These are phyloP conservation scores for Ictalurus punctatus DNA, from an alignment of 2,113 vertebrate genomes.

Conservation along the genomic window DNA sequence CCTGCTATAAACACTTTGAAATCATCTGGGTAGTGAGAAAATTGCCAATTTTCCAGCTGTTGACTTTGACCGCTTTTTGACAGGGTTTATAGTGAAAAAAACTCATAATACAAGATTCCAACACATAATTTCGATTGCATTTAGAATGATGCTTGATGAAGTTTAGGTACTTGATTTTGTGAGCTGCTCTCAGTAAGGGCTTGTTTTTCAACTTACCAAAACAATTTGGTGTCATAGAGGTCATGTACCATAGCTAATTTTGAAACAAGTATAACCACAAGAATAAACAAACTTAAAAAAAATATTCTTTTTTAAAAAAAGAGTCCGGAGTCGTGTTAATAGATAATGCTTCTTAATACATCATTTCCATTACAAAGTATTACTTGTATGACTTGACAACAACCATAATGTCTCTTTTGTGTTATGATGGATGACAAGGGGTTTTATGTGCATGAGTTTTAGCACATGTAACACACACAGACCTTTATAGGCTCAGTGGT, in stretches of 20 bases:
- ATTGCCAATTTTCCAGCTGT: slow-evolving; percentile 27
- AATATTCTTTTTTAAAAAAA: too few relatives aligned
- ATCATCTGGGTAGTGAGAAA: not conserved
- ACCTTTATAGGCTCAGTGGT: slow-evolving; percentile 92
- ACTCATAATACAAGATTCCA: not conserved
- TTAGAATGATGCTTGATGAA: not conserved
- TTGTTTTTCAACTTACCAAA: not conserved
- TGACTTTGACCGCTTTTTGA: slow-evolving; percentile 17
- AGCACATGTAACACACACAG: not conserved
- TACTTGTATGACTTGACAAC: not conserved
- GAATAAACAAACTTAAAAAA: not conserved
- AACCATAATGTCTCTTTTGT: not conserved
- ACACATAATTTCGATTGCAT: not conserved
- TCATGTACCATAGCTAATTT: not conserved
- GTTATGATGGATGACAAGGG: not conserved
- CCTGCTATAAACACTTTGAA: not conserved
- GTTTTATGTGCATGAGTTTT: not conserved
- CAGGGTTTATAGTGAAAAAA: not conserved
- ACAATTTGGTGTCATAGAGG: not conserved
- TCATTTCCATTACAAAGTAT: not conserved
- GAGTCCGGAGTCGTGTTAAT: not conserved
- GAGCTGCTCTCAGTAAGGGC: not conserved
- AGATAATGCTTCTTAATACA: not conserved
- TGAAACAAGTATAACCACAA: not conserved
- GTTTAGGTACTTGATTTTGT: not conserved